Conservation (phyloP, 92 coral and sea anemone species). For the Palythoa caribaeorum region DNA sequence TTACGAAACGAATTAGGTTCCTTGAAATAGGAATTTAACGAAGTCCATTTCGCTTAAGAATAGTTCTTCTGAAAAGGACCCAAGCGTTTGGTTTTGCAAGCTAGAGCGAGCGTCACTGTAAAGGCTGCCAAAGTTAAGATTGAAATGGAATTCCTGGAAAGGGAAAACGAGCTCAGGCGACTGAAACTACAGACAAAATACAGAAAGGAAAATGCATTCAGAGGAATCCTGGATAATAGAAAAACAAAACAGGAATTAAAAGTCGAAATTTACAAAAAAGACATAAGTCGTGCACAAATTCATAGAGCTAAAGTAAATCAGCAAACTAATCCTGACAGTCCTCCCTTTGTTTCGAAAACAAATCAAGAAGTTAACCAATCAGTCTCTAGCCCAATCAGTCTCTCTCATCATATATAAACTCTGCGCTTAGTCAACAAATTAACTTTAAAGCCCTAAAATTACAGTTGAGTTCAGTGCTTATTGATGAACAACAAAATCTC, state of each 20-base stretch:
- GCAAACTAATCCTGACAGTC: no score
- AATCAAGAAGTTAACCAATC: not conserved
- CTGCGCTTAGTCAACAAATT: no score
- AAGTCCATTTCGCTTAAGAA: slow-evolving; percentile 22
- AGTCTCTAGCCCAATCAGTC: not conserved
- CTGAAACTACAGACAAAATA: no score
- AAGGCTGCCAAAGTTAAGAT: no score
- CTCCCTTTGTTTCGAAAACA: no score
- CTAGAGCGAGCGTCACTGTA: slow-evolving; percentile 23
- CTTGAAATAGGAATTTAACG: not conserved
- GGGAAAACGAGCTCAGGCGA: no score
- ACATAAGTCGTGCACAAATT: not conserved
- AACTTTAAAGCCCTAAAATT: no score
- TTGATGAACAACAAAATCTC: slow-evolving; percentile 50
- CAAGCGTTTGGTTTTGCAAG: not conserved
- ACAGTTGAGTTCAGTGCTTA: slow-evolving; percentile 53
- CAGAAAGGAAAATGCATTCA: no score
- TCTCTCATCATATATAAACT: not conserved
- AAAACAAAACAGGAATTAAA: no score
- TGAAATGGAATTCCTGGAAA: no score
- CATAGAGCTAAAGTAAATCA: no score
- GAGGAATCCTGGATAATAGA: slow-evolving; percentile 16
- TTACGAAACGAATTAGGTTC: not conserved
- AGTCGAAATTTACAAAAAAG: not conserved
- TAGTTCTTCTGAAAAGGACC: not conserved